Evolutionary conservation across 2,113 vertebrate genomes (phyloP).

Genomic region (Sorex araneus): DNA sequence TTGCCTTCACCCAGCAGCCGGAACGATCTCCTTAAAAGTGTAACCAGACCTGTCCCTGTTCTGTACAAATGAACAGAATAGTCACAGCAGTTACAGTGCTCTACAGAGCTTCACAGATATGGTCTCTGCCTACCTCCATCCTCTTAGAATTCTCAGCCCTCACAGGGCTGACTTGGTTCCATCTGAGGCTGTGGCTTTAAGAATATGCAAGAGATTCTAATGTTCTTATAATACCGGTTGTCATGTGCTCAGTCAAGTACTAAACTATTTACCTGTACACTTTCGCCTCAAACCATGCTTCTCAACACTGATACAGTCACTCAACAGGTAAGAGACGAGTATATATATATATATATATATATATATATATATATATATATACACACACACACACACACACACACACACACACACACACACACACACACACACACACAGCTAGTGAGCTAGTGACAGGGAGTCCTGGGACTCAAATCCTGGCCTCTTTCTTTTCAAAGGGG

Average conservation of each 20-base stretch:
- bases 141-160: conserved; percentile 41
- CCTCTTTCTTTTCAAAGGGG: background rate
- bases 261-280: conserved; percentile 27
- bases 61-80: conserved; percentile 3
- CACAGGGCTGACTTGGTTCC: background rate
- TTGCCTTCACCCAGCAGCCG: background rate
- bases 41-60: background rate
- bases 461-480: background rate
- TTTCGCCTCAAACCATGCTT: conserved; percentile 36
- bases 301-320: background rate
- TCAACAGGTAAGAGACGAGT: conserved; percentile 12
- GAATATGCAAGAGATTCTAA: background rate
- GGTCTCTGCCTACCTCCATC: background rate
- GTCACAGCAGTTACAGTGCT: conserved; percentile 3
- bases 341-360: too few relatives aligned
- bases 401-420: too few relatives aligned
- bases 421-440: too few relatives aligned
- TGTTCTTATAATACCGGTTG: conserved; percentile 39
- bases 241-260: background rate
- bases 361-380: too few relatives aligned
- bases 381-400: too few relatives aligned
- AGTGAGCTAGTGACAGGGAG: background rate
- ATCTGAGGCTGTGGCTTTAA: background rate
- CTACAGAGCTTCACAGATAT: background rate
- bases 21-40: background rate